A percentile compares a stretch with the other conserved stretches of the same genome.
These are phyloP conservation scores for Anoncus sp. DNA, from an alignment of 2,888 invertebrate species.

Conservation along the genomic window DNA sequence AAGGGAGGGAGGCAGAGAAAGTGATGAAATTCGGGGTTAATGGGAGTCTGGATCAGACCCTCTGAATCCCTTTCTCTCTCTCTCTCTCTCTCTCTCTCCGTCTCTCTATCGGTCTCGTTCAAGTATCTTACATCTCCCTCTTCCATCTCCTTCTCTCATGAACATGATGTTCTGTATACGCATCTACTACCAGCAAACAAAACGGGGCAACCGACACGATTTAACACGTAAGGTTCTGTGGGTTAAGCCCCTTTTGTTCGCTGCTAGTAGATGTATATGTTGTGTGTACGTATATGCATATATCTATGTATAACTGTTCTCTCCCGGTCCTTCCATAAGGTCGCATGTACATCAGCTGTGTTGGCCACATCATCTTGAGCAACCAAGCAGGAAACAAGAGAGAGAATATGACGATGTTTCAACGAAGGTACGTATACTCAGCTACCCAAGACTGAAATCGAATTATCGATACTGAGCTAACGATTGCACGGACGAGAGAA, in stretches of 20 bases:
- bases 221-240: neutral
- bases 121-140: slow-evolving; percentile 21
- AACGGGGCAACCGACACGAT: neutral
- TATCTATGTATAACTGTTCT: neutral
- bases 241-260: neutral
- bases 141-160: slow-evolving; percentile 13
- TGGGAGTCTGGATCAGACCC: slow-evolving; percentile 19
- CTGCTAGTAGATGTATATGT: neutral
- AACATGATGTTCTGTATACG: slow-evolving; percentile 1
- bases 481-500: slow-evolving; percentile 45
- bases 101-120: slow-evolving; percentile 16
- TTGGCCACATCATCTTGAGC: slow-evolving; percentile 31
- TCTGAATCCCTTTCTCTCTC: slow-evolving; percentile 1
- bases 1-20: slow-evolving; percentile 1
- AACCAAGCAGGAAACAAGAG: slow-evolving; percentile 11
- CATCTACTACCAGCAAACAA: neutral
- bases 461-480: slow-evolving; percentile 57
- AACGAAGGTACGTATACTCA: slow-evolving; percentile 30
- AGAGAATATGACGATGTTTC: slow-evolving; percentile 37
- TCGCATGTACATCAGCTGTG: slow-evolving; percentile 46
- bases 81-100: neutral
- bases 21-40: slow-evolving; percentile 10
- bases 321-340: slow-evolving; percentile 18
- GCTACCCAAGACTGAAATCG: slow-evolving; percentile 49
- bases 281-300: neutral